Base-by-base conservation (phyloP, 1,140 invertebrate genomes). In the Bombus ignitus region DNA sequence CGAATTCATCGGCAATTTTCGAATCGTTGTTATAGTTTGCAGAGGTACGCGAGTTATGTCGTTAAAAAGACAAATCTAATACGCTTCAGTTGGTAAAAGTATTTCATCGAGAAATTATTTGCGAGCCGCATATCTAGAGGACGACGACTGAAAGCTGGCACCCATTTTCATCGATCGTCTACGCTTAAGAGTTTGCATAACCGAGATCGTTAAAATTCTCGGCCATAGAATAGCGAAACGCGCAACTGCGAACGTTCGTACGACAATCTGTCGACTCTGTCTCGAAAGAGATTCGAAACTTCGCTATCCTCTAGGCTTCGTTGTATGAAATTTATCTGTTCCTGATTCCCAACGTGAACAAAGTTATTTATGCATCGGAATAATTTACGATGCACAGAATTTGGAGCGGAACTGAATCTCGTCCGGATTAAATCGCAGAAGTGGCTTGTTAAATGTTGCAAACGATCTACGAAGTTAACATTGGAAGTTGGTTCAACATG, bases 1-100 rank as follows among this genome's bases (percentile, higher is more conserved):
- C 28, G 28, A 57, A 74, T 81, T 65, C 47, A 22, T 35, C 32
- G 12, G 47, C 22, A 84, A 84, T 84, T 79, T 62, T 28, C 37
- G n/a, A 12, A 39, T 37, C 9, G 4, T 25, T 28, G 10, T 2
- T 39, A 2, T 13, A 22, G 5, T 62, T 66, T 6, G 2, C 8
- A 1, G 1, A 18, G 47, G 32, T 32, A 53, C 39, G 59, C 22
- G 44, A 72, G 65, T 71, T 39, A 53, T 70, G 28, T 32, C 18
- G 32, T 4, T 57, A 22, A 32, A 10, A 0, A 15, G 35, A 32
- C 1, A 35, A 73, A 73, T 72, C 37, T 80, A 22, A 80, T 62
- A 44, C 22, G 8, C 8, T 22, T 6, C 42, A 9, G 28, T 22
- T 66, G 13, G n/a, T 18, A 8, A 15, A 32, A 66, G 42, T 22